Evolutionary conservation across 1,140 invertebrate genomes (phyloP).

Genomic region (Bombus difficillimus): DNA sequence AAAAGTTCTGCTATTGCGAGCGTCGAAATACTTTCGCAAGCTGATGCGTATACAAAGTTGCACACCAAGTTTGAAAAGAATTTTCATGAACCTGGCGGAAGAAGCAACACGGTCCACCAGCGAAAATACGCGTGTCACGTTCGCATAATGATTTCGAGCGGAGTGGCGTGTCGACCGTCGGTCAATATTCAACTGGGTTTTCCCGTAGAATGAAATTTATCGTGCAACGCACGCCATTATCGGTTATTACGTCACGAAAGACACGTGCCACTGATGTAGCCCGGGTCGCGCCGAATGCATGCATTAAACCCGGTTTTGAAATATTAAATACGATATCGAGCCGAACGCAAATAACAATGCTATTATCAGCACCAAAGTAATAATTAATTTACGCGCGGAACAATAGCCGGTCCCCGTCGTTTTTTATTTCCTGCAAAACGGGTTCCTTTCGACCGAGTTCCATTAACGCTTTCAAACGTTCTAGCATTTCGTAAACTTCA

Average conservation of each 20-base stretch:
- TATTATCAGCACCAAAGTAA: constrained; percentile 1
- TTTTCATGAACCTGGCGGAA: background rate
- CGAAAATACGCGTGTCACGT: constrained; percentile 19
- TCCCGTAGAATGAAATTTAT: constrained; percentile 41
- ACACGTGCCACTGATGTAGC: constrained; percentile 21
- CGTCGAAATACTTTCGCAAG: too few relatives aligned
- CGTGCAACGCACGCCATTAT: constrained; percentile 31
- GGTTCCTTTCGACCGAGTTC: background rate
- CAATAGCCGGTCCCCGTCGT: too few relatives aligned
- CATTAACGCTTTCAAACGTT: constrained; percentile 5
- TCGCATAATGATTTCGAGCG: constrained; percentile 8
- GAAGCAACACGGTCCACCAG: background rate
- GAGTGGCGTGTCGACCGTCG: background rate
- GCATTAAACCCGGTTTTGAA: constrained; percentile 24
- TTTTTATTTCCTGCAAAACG: background rate
- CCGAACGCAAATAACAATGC: constrained; percentile 28
- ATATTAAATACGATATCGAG: constrained; percentile 37
- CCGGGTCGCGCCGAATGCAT: background rate
- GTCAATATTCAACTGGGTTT: constrained; percentile 20
- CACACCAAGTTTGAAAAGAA: background rate
- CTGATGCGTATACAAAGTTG: background rate
- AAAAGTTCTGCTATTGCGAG: too few relatives aligned
- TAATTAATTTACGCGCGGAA: constrained; percentile 23
- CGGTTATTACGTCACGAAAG: constrained; percentile 48
- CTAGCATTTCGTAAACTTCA: background rate